Evolutionary conservation across 2,888 invertebrate species (phyloP).

Genomic region (Mythimna lalbum): DNA sequence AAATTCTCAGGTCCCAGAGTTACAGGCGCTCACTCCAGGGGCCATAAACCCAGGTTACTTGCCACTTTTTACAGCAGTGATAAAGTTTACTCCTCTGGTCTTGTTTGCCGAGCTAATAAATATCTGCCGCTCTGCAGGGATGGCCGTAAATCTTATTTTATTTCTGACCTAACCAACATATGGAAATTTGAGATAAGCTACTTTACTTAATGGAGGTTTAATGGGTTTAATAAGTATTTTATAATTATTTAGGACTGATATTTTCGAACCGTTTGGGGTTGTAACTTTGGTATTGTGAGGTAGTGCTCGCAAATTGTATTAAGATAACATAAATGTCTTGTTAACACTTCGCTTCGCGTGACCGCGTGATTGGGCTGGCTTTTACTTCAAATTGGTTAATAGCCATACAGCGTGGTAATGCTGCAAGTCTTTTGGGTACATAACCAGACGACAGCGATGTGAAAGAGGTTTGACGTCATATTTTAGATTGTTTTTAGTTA

Average conservation of each 20-base stretch:
- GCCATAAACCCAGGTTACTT: conserved; percentile 57
- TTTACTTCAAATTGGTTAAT: no score
- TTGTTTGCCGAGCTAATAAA: conserved; percentile 69
- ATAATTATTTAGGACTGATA: conserved; percentile 25
- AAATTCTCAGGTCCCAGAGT: conserved; percentile 27
- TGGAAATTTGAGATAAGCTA: conserved; percentile 62
- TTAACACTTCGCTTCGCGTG: no score
- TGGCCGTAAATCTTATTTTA: conserved; percentile 65
- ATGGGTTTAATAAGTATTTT: conserved; percentile 31
- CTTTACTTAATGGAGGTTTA: conserved; percentile 56
- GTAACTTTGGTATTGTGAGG: no score
- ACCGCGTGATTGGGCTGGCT: no score
- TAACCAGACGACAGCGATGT: no score
- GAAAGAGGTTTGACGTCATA: no score
- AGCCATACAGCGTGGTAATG: no score
- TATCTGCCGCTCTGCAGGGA: conserved; percentile 62
- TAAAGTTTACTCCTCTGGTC: conserved; percentile 63
- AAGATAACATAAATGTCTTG: no score
- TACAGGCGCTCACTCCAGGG: conserved; percentile 38
- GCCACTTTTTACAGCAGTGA: conserved; percentile 63
- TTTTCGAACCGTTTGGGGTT: no score
- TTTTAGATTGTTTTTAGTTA: no score
- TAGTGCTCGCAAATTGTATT: no score
- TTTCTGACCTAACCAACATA: conserved; percentile 57
- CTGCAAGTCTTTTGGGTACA: no score